Conservation (phyloP, 2,888 invertebrate species). For the Orthosia gothica region DNA sequence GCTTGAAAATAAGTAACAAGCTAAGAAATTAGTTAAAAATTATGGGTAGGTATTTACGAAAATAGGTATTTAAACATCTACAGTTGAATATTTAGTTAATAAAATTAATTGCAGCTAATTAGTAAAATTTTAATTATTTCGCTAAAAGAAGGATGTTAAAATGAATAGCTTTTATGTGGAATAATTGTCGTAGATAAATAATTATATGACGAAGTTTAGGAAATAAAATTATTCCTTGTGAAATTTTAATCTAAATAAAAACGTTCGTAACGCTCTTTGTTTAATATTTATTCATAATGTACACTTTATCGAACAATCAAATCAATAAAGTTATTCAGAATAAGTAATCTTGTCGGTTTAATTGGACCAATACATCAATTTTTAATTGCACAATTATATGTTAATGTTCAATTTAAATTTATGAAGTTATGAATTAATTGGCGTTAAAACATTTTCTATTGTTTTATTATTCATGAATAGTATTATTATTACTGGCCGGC, state of each 20-base stretch:
- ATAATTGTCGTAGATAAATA: no score
- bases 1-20: no score
- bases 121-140: background rate
- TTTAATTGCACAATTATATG: conserved; percentile 57
- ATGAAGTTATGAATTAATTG: conserved; percentile 28
- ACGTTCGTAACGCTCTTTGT: background rate
- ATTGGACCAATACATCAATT: conserved; percentile 48
- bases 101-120: conserved; percentile 25
- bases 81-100: no score
- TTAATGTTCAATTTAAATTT: conserved; percentile 45
- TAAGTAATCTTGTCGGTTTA: conserved; percentile 41
- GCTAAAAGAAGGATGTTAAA: no score
- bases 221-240: background rate
- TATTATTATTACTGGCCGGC: background rate
- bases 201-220: no score
- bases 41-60: no score
- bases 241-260: background rate
- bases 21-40: no score
- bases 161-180: no score
- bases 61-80: no score
- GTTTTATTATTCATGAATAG: conserved; percentile 47
- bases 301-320: conserved; percentile 25
- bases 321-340: conserved; percentile 27
- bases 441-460: conserved; percentile 38
- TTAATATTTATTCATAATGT: background rate